These are phyloP conservation scores for Urophycis tenuis DNA, from an alignment of 2,797 vertebrate species.

Conservation along the genomic window DNA sequence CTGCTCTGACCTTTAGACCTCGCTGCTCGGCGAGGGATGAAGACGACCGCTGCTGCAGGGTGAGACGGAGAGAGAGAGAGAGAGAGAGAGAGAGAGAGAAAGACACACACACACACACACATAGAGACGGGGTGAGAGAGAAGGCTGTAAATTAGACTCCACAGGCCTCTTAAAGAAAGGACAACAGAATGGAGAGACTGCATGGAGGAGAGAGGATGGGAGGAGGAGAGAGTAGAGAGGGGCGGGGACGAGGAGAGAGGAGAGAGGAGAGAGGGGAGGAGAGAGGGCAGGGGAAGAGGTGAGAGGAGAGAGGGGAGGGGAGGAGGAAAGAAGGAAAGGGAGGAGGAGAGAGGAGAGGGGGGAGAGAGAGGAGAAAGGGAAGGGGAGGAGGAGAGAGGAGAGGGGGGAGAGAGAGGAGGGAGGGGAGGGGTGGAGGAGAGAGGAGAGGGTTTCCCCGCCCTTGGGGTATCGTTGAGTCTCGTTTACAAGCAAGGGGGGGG, in stretches of 20 bases:
- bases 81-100: not conserved
- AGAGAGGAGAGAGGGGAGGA: not conserved
- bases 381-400: not conserved
- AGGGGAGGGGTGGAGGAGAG: not conserved
- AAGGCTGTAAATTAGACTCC: slow-evolving; percentile 19
- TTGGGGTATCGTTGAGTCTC: not conserved
- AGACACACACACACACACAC: not conserved
- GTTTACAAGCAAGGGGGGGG: not conserved
- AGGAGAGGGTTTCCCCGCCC: not conserved
- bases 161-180: slow-evolving; percentile 33
- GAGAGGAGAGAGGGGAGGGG: not conserved
- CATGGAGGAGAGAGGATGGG: not conserved
- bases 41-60: slow-evolving; percentile 48
- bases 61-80: slow-evolving; percentile 31
- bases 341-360: not conserved
- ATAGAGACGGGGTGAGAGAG: slow-evolving; percentile 18
- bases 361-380: not conserved
- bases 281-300: not conserved
- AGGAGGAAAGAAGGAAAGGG: too few relatives aligned
- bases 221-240: not conserved
- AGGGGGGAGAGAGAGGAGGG: not conserved
- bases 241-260: not conserved
- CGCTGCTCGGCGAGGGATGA: slow-evolving; percentile 62
- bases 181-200: slow-evolving; percentile 32
- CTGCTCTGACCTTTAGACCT: slow-evolving; percentile 67